phyloP scores from a whole-genome alignment of 2,797 vertebrate species.

The Anableps anableps region DNA sequence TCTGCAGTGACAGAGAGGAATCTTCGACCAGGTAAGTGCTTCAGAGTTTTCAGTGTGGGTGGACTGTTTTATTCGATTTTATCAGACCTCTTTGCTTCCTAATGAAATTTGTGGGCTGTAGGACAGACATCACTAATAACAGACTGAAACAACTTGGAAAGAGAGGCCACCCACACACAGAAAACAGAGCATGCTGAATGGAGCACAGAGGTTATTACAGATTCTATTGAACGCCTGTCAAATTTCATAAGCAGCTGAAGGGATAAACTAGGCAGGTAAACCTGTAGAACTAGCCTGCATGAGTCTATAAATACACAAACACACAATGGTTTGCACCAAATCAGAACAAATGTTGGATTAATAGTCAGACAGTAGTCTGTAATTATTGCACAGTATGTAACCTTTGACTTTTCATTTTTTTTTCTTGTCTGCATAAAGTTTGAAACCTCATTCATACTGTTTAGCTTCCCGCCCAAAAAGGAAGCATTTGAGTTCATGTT shows the following conservation, averaged over 20 bases:
- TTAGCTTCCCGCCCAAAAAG: conserved; percentile 8
- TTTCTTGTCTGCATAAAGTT: conserved; percentile 15
- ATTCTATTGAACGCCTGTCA: conserved; percentile 30
- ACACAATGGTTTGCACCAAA: conserved; percentile 20
- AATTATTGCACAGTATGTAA: conserved; percentile 16
- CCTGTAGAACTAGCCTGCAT: conserved; percentile 58
- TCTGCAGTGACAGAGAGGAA: conserved; percentile 54
- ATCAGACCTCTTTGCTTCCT: neutral
- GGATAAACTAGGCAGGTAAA: conserved; percentile 68
- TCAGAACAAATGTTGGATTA: conserved; percentile 12
- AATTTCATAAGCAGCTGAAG: conserved; percentile 53
- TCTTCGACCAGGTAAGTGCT: conserved; percentile 65
- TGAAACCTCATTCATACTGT: conserved; percentile 2
- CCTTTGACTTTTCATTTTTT: conserved; percentile 3
- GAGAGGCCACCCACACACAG: neutral
- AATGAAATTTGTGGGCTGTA: neutral
- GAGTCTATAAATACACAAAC: conserved; percentile 2
- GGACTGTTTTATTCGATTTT: neutral
- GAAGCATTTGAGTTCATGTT: neutral
- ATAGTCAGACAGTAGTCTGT: conserved; percentile 32
- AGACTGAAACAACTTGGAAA: conserved; percentile 23
- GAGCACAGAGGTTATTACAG: conserved; percentile 47
- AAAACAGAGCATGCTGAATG: conserved; percentile 3
- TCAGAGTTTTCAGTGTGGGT: neutral
- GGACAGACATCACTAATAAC: neutral